Conservation (phyloP, 2,797 vertebrate genomes). For the Coilia nasus region DNA sequence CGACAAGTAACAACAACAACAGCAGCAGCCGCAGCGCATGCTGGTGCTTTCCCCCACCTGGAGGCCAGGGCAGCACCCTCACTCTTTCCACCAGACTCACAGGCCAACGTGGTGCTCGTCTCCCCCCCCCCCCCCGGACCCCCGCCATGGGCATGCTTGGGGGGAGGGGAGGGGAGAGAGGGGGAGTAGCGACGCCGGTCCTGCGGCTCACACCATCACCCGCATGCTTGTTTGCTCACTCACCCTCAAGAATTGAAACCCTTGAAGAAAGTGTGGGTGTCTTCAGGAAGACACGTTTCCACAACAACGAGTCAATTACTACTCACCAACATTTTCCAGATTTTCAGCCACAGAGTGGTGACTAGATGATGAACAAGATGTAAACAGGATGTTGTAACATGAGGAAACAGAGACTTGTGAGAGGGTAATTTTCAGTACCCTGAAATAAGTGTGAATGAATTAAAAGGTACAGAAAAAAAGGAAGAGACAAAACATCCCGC, state of each 20-base stretch:
- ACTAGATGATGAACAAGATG: conserved; percentile 36
- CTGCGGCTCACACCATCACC: background rate
- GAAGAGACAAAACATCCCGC: conserved; percentile 12
- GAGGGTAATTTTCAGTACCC: conserved; percentile 19
- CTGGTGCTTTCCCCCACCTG: conserved; percentile 54
- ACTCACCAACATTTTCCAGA: conserved; percentile 55
- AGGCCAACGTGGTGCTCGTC: background rate
- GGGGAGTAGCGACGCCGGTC: background rate
- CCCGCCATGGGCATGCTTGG: background rate
- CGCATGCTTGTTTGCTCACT: background rate
- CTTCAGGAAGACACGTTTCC: conserved; percentile 53
- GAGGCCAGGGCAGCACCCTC: conserved; percentile 37
- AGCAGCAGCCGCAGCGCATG: conserved; percentile 29
- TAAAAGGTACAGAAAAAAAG: background rate
- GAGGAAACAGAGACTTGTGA: conserved; percentile 17
- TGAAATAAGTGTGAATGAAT: background rate
- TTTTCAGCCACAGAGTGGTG: conserved; percentile 46
- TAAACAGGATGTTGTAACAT: conserved; percentile 54
- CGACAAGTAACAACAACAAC: background rate
- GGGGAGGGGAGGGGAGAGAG: background rate
- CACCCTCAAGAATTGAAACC: conserved; percentile 41
- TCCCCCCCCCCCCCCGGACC: conserved; percentile 22
- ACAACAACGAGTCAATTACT: conserved; percentile 40
- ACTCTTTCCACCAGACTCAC: conserved; percentile 50
- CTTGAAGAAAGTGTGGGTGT: conserved; percentile 40